Base-by-base conservation (phyloP, 2,888 invertebrate species). In the Acronicta alni region DNA sequence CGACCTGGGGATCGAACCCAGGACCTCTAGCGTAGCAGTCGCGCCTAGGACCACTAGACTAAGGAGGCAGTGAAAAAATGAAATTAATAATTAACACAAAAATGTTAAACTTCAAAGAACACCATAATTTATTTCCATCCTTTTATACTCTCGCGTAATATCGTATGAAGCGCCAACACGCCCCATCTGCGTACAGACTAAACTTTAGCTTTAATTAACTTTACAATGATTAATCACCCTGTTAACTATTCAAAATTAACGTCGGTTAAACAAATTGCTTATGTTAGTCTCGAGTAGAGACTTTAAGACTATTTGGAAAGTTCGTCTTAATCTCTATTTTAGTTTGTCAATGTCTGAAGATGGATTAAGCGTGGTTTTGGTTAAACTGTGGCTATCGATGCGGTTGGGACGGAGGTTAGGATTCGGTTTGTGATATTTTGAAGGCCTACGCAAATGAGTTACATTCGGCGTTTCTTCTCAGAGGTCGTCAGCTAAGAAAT, bases 141-240 rank as follows among this genome's bases (percentile, higher is more conserved):
- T 45, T 37, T 53, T 37, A 41, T 18, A n/a, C n/a, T 37, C 44
- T 52, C 42, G 41, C 42, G 53, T 56, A 17, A 35, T 20, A 20
- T 9, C 26, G 18, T 39, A 59, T 49, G 43, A 38, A 54, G 16
- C 43, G 10, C 14, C 20, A 51, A 30, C 57, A 49, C 10, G 54
- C 45, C 64, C 58, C 79, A 77, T 72, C 78, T 71, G 69, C 61
- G 62, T 54, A 68, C 72, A 71, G 58, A 72, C 62, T 61, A 62
- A 78, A 80, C 72, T 79, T 77, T 63, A 42, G 63, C 72, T 75
- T 75, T 81, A 84, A 83, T 84, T 81, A 82, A 83, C 80, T 81
- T 79, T 77, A 53, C 67, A 53, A 79, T 84, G 84, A 84, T 84
- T 83, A 83, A 84, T 84, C 71, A 77, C 81, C 57, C 51, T 20